phyloP scores from a whole-genome alignment of 2,113 vertebrate genomes.

The Meles meles region DNA sequence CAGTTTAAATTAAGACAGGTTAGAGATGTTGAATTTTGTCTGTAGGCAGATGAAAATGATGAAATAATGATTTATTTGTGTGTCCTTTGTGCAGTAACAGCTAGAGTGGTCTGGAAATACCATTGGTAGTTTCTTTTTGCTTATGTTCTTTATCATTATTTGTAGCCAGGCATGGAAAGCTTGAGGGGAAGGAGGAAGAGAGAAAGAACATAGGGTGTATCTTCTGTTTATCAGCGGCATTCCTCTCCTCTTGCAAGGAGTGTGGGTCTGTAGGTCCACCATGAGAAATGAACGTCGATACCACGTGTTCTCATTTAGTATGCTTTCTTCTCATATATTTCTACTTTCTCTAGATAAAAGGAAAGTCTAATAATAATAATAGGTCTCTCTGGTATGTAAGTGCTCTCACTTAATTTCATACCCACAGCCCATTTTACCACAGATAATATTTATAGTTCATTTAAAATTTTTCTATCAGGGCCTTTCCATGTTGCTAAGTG shows the following conservation, averaged over 20 bases:
- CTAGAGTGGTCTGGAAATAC: background rate
- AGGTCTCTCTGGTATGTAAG: background rate
- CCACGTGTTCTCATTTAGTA: background rate
- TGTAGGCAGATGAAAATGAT: slow-evolving; percentile 36
- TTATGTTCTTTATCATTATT: slow-evolving; percentile 32
- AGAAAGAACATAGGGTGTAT: background rate
- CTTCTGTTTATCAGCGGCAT: background rate
- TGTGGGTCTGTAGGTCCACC: background rate
- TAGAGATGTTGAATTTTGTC: slow-evolving; percentile 40
- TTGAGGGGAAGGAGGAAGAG: background rate
- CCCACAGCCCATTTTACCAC: background rate
- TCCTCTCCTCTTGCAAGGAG: background rate
- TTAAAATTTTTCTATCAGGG: background rate
- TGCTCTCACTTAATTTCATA: background rate
- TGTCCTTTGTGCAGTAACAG: background rate
- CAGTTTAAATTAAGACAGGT: slow-evolving; percentile 45
- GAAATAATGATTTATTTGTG: slow-evolving; percentile 54
- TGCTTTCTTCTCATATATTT: background rate
- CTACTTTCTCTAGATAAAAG: background rate
- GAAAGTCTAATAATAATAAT: background rate
- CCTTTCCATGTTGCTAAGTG: background rate
- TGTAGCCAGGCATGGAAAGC: background rate
- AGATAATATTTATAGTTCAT: background rate
- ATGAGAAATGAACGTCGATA: background rate
- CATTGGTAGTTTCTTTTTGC: slow-evolving; percentile 21